These are phyloP conservation scores for Crotalus helleri DNA, from an alignment of 2,113 vertebrate genomes.

Conservation along the genomic window DNA sequence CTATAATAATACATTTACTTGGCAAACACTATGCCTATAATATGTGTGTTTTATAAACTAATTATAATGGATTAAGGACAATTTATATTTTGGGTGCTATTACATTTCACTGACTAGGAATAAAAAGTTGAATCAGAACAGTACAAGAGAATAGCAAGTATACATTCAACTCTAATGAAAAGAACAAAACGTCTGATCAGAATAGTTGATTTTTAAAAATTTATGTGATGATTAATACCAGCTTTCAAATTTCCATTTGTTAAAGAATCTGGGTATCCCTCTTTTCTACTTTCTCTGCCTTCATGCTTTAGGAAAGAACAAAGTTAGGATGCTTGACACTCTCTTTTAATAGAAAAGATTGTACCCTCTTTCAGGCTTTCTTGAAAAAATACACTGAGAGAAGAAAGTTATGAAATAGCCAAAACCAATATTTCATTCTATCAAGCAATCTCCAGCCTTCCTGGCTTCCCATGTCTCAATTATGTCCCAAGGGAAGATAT, in stretches of 20 bases:
- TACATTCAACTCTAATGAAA: conserved; percentile 29
- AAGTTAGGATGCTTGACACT: neutral
- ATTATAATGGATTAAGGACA: conserved; percentile 48
- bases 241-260: neutral
- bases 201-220: conserved; percentile 29
- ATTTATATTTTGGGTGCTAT: conserved; percentile 50
- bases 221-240: conserved; percentile 17
- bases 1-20: conserved; percentile 14
- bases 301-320: neutral
- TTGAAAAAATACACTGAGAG: neutral
- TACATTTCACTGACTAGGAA: conserved; percentile 45
- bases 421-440: neutral
- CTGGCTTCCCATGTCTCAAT: neutral
- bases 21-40: conserved; percentile 34
- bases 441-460: neutral
- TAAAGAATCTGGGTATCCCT: neutral
- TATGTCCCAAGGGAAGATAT: neutral
- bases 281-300: neutral
- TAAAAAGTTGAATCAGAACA: conserved; percentile 42
- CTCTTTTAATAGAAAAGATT: neutral
- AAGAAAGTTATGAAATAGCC: neutral
- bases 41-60: conserved; percentile 37
- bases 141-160: conserved; percentile 19
- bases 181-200: neutral
- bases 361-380: neutral